These are phyloP conservation scores for Urocynchramus pylzowi DNA, from an alignment of 2,113 vertebrate species.

Conservation along the genomic window DNA sequence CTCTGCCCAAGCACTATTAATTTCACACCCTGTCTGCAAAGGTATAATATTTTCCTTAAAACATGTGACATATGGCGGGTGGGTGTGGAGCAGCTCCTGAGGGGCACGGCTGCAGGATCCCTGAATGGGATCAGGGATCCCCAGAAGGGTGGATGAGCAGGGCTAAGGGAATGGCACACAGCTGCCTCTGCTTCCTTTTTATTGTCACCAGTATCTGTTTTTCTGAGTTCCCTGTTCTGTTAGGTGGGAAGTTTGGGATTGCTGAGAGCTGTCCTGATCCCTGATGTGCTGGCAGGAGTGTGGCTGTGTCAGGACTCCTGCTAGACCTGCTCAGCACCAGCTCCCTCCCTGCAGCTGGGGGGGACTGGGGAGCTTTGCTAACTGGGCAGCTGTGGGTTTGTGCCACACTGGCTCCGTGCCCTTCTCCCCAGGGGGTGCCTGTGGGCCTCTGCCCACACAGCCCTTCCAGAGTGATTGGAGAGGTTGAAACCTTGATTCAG, in stretches of 20 bases:
- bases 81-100: background rate
- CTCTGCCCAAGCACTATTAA: conserved; percentile 49
- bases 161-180: background rate
- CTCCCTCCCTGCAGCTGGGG: background rate
- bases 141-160: background rate
- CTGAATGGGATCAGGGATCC: background rate
- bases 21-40: conserved; percentile 58
- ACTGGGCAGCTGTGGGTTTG: background rate
- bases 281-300: background rate
- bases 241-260: background rate
- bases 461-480: background rate
- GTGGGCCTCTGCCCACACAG: background rate
- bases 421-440: rapidly evolving
- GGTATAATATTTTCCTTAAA: conserved; percentile 42
- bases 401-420: rapidly evolving
- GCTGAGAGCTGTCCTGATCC: background rate
- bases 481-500: background rate
- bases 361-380: background rate
- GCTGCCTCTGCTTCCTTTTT: background rate
- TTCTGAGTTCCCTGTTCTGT: background rate
- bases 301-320: background rate
- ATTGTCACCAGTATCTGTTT: background rate
- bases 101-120: background rate
- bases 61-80: background rate
- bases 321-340: background rate